These are phyloP conservation scores for Chaetogeoica ovagalla DNA, from an alignment of 2,888 invertebrate species.

Conservation along the genomic window DNA sequence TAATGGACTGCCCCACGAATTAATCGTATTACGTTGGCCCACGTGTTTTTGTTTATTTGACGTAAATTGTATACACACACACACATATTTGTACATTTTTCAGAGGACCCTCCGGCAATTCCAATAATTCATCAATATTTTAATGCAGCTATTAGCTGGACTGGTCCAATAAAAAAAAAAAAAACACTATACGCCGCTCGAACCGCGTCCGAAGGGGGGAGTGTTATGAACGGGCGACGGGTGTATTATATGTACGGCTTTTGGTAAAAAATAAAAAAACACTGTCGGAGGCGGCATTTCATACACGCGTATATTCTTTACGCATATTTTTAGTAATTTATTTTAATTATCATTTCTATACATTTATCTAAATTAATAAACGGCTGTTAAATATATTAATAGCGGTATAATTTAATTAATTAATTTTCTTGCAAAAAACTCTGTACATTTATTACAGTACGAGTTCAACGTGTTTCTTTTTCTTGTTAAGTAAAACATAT, in stretches of 20 bases:
- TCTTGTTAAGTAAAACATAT: too few relatives aligned
- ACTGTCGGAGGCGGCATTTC: too few relatives aligned
- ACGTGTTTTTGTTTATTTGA: slow-evolving; percentile 50
- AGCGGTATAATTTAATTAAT: too few relatives aligned
- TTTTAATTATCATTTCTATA: too few relatives aligned
- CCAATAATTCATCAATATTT: slow-evolving; percentile 43
- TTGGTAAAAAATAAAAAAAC: slow-evolving; percentile 1
- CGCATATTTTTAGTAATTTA: too few relatives aligned
- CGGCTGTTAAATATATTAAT: too few relatives aligned
- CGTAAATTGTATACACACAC: slow-evolving; percentile 22
- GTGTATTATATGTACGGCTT: neutral
- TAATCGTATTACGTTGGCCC: slow-evolving; percentile 44
- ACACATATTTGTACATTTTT: neutral
- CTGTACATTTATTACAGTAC: too few relatives aligned
- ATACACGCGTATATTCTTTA: too few relatives aligned
- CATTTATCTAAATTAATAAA: too few relatives aligned
- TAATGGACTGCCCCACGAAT: slow-evolving; percentile 37
- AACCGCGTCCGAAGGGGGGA: neutral
- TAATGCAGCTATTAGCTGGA: slow-evolving; percentile 32
- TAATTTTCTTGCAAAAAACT: too few relatives aligned
- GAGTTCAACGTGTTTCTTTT: too few relatives aligned
- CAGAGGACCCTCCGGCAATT: slow-evolving; percentile 15
- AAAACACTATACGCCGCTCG: slow-evolving; percentile 19
- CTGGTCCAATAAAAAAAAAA: slow-evolving; percentile 8
- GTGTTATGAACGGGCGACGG: neutral